Evolutionary conservation across 2,797 vertebrate species (phyloP).

Genomic region (Agapornis canus): DNA sequence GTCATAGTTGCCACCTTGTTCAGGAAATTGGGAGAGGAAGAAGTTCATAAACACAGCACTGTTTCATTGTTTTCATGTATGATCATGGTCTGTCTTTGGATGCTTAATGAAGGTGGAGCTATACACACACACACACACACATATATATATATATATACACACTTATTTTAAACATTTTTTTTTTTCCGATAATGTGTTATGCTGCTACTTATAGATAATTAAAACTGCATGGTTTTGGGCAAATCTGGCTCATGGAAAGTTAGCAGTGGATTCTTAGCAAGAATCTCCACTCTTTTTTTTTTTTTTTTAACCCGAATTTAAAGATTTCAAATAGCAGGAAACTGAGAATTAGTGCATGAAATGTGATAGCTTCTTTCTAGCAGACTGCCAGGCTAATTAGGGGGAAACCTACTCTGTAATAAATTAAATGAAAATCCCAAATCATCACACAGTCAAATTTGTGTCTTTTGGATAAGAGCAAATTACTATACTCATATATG

Average conservation of each 20-base stretch:
- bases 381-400: background rate
- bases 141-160: background rate
- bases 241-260: background rate
- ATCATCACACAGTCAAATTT: background rate
- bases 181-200: background rate
- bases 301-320: background rate
- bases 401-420: background rate
- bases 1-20: conserved; percentile 95
- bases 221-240: background rate
- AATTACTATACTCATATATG: background rate
- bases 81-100: conserved; percentile 19
- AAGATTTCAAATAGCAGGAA: background rate
- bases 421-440: background rate
- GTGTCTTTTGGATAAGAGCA: background rate
- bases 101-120: conserved; percentile 27
- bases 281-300: background rate
- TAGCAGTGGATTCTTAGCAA: background rate
- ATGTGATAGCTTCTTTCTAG: background rate
- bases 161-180: background rate
- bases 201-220: background rate
- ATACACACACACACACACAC: background rate
- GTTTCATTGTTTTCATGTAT: background rate
- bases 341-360: background rate
- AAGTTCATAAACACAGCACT: conserved; percentile 61
- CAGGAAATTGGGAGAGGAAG: conserved; percentile 72